phyloP scores from a whole-genome alignment of 2,113 vertebrate genomes.

The Amia ocellicauda region DNA sequence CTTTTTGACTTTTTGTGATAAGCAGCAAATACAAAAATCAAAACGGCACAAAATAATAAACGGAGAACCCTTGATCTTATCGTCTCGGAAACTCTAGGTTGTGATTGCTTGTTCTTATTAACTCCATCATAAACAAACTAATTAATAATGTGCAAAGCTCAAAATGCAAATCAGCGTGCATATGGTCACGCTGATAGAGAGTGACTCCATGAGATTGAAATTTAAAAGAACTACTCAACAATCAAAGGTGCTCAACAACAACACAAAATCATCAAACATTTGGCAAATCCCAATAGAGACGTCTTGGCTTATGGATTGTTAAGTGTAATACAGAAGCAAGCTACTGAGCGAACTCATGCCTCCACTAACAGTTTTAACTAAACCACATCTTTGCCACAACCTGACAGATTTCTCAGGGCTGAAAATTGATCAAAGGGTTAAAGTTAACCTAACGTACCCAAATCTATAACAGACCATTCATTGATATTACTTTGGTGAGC shows the following conservation, averaged over 20 bases:
- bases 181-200: slow-evolving; percentile 31
- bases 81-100: slow-evolving; percentile 19
- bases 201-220: neutral
- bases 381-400: too few species aligned
- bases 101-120: slow-evolving; percentile 19
- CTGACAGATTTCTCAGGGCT: too few species aligned
- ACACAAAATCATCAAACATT: slow-evolving; percentile 18
- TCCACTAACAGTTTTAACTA: slow-evolving; percentile 4
- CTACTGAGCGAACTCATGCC: slow-evolving; percentile 3
- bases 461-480: too few species aligned
- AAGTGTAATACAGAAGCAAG: slow-evolving; percentile 25
- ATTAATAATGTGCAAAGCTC: slow-evolving; percentile 30
- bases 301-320: slow-evolving; percentile 9
- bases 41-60: neutral
- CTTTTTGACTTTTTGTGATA: slow-evolving; percentile 26
- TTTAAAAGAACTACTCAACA: neutral
- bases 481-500: too few species aligned
- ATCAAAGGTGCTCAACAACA: slow-evolving; percentile 1
- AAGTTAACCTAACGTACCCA: too few species aligned
- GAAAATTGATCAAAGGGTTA: too few species aligned
- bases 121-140: slow-evolving; percentile 28
- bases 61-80: slow-evolving; percentile 25
- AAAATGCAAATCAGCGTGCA: slow-evolving; percentile 21
- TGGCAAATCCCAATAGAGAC: neutral
- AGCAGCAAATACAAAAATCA: slow-evolving; percentile 13